Evolutionary conservation across 2,113 vertebrate species (phyloP).

Genomic region (Elaphurus davidianus): DNA sequence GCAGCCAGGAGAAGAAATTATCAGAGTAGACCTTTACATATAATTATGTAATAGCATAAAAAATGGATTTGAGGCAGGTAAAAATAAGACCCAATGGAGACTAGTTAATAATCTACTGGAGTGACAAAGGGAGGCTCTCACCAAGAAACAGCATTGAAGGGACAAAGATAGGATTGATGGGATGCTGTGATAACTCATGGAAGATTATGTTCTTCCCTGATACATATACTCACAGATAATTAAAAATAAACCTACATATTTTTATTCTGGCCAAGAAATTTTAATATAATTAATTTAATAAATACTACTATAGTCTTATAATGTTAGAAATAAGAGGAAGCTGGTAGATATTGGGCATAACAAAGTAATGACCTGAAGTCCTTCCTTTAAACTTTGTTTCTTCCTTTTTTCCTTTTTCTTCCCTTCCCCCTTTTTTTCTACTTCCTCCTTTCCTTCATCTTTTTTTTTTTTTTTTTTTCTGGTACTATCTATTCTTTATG

Average conservation of each 20-base stretch:
- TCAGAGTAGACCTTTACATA: neutral
- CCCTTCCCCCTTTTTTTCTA: neutral
- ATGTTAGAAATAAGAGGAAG: neutral
- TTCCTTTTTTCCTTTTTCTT: neutral
- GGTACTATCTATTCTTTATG: neutral
- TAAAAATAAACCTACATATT: neutral
- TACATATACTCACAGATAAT: neutral
- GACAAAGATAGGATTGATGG: neutral
- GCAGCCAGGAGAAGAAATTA: neutral
- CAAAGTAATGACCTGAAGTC: neutral
- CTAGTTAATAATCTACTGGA: neutral
- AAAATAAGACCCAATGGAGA: neutral
- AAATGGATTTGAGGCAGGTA: neutral
- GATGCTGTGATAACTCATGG: neutral
- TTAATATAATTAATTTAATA: neutral
- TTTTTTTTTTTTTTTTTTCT: neutral
- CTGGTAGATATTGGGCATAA: neutral
- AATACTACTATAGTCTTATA: neutral
- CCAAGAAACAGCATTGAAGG: neutral
- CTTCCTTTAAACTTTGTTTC: neutral
- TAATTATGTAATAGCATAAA: neutral
- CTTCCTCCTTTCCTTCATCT: neutral
- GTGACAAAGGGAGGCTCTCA: neutral
- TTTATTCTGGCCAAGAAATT: neutral
- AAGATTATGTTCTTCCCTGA: neutral